Conservation (phyloP, 2,888 invertebrate species). For the Antheraea yamamai region DNA sequence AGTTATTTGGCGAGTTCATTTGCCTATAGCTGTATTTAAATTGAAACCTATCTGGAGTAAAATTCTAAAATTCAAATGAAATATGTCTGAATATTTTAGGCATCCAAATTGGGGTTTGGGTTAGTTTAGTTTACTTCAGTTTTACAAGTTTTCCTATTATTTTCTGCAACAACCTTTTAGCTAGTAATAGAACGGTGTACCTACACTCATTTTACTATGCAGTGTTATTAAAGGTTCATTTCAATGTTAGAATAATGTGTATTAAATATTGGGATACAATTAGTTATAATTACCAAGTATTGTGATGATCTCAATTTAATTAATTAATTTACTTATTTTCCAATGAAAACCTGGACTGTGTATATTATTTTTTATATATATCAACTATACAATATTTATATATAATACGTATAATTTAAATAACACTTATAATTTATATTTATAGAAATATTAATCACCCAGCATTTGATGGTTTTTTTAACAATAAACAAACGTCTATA, state of each 20-base stretch:
- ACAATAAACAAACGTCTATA: conserved; percentile 11
- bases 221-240: background rate
- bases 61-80: background rate
- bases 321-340: background rate
- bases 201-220: background rate
- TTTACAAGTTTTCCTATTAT: background rate
- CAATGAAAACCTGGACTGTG: background rate
- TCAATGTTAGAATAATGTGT: background rate
- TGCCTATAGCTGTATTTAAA: background rate
- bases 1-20: background rate
- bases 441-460: conserved; percentile 2
- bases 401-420: background rate
- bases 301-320: background rate
- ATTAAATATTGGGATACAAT: background rate
- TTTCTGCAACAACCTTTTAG: background rate
- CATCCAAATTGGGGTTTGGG: background rate
- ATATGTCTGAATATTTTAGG: too few relatives aligned
- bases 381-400: background rate
- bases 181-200: background rate
- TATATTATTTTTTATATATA: background rate
- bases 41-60: background rate
- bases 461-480: conserved; percentile 17
- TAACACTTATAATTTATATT: background rate
- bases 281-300: background rate
- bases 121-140: background rate